Base-by-base conservation (phyloP, 2,888 invertebrate species). In the Petrolisthes manimaculis region DNA sequence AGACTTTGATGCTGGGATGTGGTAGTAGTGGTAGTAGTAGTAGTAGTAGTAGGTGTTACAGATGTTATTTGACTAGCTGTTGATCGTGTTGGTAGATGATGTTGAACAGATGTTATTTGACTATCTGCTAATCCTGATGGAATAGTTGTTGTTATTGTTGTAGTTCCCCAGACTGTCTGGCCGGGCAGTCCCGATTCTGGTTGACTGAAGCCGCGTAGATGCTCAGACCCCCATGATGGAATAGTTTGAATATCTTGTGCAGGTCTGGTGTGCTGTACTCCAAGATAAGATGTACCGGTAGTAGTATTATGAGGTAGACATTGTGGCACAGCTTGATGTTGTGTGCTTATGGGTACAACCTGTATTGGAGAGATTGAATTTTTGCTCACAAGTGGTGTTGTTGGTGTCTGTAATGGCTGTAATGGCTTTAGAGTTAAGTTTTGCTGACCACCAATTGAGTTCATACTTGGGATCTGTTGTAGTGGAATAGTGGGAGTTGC, bases 391-490 rank as follows among this genome's bases (percentile, higher is more conserved):
- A 18, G 61, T 18, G 9, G 61, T 12, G 18, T 61, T 12, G 18
- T 61, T 18, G 18, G 9, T 61, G 61, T 61, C 3, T 61, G 61
- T 18, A 61, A 61, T 12, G 9, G 61, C 8, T 80, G 55, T 54
- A 80, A 55, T 55, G 80, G 56, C n/a, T 80, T 54, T 55, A 80
- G 80, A n/a, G 56, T 5, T 12, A 80, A 14, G 55, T 56, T 80
- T 21, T 80, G 80, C 21, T 80, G 80, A 55, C 55, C 1, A 80
- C 54, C 54, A 18, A 53, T 54, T 79, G 79, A 5, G 54, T 55
- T 80, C n/a, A 80, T 54, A 80, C 24, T 56, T 55, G 54, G 80
- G 55, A 80, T 80, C 8, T 80, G 80, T 21, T 80, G 80, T 12
- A 80, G 6, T 56, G 80, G 21, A 55, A 80, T 80, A 55, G 54